Conservation (phyloP, 2,888 invertebrate genomes). For the Hypomecis atomaria region DNA sequence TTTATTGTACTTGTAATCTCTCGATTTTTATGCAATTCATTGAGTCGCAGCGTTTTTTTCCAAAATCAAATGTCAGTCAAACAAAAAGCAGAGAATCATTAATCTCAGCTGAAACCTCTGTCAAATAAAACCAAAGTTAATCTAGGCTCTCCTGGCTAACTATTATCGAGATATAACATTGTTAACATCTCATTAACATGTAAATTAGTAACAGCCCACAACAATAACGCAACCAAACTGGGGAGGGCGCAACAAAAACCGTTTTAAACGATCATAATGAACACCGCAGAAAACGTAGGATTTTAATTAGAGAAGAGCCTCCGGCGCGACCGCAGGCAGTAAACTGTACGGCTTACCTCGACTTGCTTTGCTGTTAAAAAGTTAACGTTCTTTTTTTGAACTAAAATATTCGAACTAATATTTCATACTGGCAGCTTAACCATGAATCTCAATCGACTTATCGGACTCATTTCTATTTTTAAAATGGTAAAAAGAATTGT, state of each 20-base stretch:
- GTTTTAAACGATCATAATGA: conserved; percentile 79
- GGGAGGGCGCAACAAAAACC: conserved; percentile 74
- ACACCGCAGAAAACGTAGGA: conserved; percentile 78
- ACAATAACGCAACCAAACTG: conserved; percentile 76
- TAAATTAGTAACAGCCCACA: conserved; percentile 80
- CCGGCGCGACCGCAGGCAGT: conserved; percentile 73
- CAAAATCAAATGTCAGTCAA: background rate
- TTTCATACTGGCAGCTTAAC: conserved; percentile 43
- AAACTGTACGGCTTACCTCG: conserved; percentile 44
- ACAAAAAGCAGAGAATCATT: conserved; percentile 5
- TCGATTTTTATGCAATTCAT: no score
- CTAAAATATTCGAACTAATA: conserved; percentile 49
- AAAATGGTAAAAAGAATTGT: no score
- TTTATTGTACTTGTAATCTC: no score
- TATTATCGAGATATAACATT: conserved; percentile 54
- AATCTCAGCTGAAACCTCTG: conserved; percentile 25
- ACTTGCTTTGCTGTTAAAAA: conserved; percentile 33
- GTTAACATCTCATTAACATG: conserved; percentile 78
- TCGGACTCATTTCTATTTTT: no score
- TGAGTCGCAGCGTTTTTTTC: no score
- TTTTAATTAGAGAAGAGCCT: conserved; percentile 81
- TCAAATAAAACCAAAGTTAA: conserved; percentile 41
- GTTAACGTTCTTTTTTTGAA: conserved; percentile 51
- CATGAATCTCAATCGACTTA: background rate
- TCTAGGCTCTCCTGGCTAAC: conserved; percentile 51